A percentile compares a stretch with the other conserved stretches of the same genome.
Evolutionary conservation across 2,888 invertebrate genomes (phyloP).

Genomic region (Plutella xylostella): DNA sequence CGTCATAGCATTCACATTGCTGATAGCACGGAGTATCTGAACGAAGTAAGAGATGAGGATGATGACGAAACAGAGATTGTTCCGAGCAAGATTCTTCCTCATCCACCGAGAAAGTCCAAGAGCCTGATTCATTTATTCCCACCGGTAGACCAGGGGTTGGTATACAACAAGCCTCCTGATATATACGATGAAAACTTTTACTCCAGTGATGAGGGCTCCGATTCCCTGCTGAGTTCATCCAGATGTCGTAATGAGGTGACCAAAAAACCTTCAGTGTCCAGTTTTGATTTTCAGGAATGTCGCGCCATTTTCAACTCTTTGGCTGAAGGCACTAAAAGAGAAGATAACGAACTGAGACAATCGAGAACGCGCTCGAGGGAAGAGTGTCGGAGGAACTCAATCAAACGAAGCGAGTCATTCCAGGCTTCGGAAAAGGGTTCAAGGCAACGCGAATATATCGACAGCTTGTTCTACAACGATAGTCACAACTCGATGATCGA

Average conservation of each 20-base stretch:
- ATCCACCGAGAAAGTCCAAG: conserved; percentile 81
- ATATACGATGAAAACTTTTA: conserved; percentile 70
- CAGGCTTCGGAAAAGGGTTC: conserved; percentile 56
- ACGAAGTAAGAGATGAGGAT: conserved; percentile 52
- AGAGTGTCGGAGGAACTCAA: conserved; percentile 38
- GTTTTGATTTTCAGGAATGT: conserved; percentile 62
- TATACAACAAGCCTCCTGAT: conserved; percentile 65
- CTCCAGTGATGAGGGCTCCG: conserved; percentile 77
- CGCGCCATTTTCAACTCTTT: conserved; percentile 70
- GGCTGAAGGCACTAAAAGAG: conserved; percentile 59
- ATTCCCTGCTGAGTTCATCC: conserved; percentile 77
- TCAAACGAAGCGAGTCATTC: conserved; percentile 63
- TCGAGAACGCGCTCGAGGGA: conserved; percentile 52
- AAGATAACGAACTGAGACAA: conserved; percentile 37
- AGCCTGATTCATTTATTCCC: conserved; percentile 78
- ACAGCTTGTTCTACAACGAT: conserved; percentile 71
- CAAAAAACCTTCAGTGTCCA: conserved; percentile 43
- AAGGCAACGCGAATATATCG: conserved; percentile 63
- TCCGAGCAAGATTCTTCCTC: conserved; percentile 82
- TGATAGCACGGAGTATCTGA: conserved; percentile 54
- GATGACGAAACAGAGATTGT: conserved; percentile 77
- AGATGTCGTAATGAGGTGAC: conserved; percentile 48
- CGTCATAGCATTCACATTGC: conserved; percentile 64
- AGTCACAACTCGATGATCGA: conserved; percentile 43
- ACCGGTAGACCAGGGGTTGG: conserved; percentile 68